Conservation (phyloP, 2,113 vertebrate genomes). For the Thomomys bottae region DNA sequence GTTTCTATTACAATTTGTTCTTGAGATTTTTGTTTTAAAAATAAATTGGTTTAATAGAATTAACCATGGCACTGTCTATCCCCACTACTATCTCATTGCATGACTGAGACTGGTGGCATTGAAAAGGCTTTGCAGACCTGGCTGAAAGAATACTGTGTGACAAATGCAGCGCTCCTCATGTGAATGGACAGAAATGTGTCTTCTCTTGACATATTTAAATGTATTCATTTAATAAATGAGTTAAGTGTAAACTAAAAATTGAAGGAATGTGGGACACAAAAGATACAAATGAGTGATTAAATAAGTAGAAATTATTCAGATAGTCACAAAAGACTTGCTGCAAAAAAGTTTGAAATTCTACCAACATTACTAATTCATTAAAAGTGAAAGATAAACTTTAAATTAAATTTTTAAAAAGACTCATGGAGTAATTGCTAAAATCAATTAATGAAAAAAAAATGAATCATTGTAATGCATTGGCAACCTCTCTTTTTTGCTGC, state of each 20-base stretch:
- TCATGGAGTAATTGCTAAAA: neutral
- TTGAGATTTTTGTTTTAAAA: slow-evolving; percentile 20
- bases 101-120: neutral
- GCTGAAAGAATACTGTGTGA: neutral
- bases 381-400: slow-evolving; percentile 21
- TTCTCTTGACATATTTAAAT: slow-evolving; percentile 24
- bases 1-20: slow-evolving; percentile 19
- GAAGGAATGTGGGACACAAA: slow-evolving; percentile 3
- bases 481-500: slow-evolving; percentile 22
- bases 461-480: neutral
- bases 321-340: neutral
- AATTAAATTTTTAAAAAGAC: slow-evolving; percentile 18
- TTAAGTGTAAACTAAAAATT: slow-evolving; percentile 37
- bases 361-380: slow-evolving; percentile 3
- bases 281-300: neutral
- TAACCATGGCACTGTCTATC: neutral
- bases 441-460: slow-evolving; percentile 15
- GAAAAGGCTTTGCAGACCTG: neutral
- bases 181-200: neutral
- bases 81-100: neutral
- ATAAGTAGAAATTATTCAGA: slow-evolving; percentile 16
- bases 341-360: neutral
- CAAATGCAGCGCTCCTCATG: neutral
- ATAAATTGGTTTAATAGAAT: neutral
- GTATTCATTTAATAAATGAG: slow-evolving; percentile 5